Evolutionary conservation across 1,140 invertebrate genomes (phyloP), one percentile per base, ranked within the genome.

Genomic region (Neotoxoptera formosana): DNA sequence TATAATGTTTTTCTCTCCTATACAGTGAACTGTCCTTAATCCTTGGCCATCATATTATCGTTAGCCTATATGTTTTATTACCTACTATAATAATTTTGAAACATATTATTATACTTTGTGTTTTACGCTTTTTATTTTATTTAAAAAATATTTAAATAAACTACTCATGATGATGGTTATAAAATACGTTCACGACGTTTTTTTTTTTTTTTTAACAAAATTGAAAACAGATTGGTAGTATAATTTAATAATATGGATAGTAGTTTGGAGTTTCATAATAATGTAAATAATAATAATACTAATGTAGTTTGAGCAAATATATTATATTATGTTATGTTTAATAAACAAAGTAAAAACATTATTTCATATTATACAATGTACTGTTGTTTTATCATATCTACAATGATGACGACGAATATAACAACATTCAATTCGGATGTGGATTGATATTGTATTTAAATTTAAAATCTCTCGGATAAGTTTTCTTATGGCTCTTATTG

Each of bases 1-100:
- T 86, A 86, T 86, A 86, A 83, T 83, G 81, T 86, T 86, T 86
- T 86, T 86, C 23, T 86, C 36, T 41, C 11, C 83, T 86, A 76
- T 76, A n/a, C n/a, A 25, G 83, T 86, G 83, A 47, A 25, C 83
- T 47, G 83, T 45, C 83, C 83, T 86, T 86, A 86, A 86, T 86
- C 83, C 36, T 86, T 45, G 36, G 83, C 25, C 23, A 25, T 86
- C 23, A 25, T 86, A 45, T 86, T 86, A 86, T 86, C 41, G 36
- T 86, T 86, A 86, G 83, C 83, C 83, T 86, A 47, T 86, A 47
- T 47, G 21, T 86, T 86, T 86, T 45, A 45, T 86, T 76, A 76
- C 30, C 60, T 76, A n/a, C 60, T 76, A 9, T 41, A 83, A 34
- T 83, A 83, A 83, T 36, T 83, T 20, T 23, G 36, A 76, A 76